Percentiles rank a stretch among this genome's conserved stretches.
Evolutionary conservation across 2,888 invertebrate species (phyloP).

Genomic region (Chrysina gloriosa): DNA sequence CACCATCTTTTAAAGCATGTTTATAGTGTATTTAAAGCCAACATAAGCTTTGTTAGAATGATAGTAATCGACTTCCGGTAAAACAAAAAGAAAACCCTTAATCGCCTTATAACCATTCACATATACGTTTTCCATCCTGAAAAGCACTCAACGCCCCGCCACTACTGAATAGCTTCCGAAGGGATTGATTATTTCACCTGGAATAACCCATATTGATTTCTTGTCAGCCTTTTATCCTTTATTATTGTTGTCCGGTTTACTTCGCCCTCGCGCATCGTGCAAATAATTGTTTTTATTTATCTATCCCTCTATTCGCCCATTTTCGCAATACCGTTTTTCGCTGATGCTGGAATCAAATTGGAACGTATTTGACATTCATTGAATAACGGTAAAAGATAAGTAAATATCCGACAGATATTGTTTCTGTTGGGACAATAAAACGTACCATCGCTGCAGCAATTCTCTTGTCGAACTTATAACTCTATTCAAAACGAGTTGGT

Average conservation of each 20-base stretch:
- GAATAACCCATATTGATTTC: slow-evolving; percentile 20
- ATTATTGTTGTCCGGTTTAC: neutral
- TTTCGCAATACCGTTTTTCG: neutral
- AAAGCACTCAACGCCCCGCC: neutral
- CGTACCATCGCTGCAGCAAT: too few species aligned
- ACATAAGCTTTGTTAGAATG: too few species aligned
- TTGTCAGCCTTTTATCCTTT: neutral
- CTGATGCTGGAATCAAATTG: neutral
- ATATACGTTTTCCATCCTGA: neutral
- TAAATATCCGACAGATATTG: too few species aligned
- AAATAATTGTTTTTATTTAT: neutral
- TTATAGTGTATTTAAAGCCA: too few species aligned
- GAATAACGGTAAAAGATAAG: too few species aligned
- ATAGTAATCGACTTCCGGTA: too few species aligned
- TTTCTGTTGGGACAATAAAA: too few species aligned
- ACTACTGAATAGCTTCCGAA: neutral
- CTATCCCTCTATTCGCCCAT: neutral
- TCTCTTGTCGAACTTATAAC: too few species aligned
- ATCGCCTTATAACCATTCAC: neutral
- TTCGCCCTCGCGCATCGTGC: neutral
- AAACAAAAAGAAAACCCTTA: neutral
- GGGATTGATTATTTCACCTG: slow-evolving; percentile 23
- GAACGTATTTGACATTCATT: too few species aligned
- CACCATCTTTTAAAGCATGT: too few species aligned
- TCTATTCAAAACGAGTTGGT: too few species aligned